Evolutionary conservation across 2,113 vertebrate species (phyloP).

Genomic region (Thinocorus orbignyianus): DNA sequence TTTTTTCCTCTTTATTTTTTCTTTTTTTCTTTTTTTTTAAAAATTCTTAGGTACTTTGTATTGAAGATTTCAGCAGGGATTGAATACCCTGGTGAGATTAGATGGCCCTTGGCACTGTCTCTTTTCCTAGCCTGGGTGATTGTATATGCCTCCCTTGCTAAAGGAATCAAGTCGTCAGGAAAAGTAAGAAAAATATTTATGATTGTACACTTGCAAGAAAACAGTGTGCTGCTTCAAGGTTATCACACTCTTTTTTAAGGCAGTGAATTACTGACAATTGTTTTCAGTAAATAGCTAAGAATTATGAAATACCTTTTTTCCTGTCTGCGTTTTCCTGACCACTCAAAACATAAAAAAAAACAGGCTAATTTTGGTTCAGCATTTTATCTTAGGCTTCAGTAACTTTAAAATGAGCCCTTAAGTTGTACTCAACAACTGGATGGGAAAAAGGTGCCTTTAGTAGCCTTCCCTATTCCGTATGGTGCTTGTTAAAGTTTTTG

Average conservation of each 20-base stretch:
- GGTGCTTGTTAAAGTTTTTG: background rate
- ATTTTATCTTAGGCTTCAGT: background rate
- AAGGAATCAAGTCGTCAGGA: constrained; percentile 98
- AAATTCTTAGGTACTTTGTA: constrained; percentile 90
- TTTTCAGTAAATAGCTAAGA: background rate
- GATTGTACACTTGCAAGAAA: background rate
- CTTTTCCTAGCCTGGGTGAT: constrained; percentile 95
- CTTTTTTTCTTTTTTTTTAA: background rate
- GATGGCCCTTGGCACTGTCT: constrained; percentile 91
- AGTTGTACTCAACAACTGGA: background rate
- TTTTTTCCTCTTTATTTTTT: rapidly evolving
- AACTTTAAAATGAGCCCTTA: background rate
- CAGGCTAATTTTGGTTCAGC: background rate
- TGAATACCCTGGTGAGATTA: constrained; percentile 93
- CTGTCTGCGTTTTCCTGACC: background rate
- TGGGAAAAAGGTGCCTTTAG: background rate
- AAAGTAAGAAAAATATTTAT: constrained; percentile 82
- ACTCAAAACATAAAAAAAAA: background rate
- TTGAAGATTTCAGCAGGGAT: constrained; percentile 98
- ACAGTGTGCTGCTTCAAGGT: background rate
- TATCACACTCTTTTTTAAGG: rapidly evolving
- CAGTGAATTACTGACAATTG: background rate
- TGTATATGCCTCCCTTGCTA: constrained; percentile 93
- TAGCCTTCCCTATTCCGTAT: background rate
- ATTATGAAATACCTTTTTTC: background rate